Evolutionary conservation across 2,113 vertebrate species (phyloP), one percentile per base, ranked within the genome.

Genomic region (Paramormyrops kingsleyae): DNA sequence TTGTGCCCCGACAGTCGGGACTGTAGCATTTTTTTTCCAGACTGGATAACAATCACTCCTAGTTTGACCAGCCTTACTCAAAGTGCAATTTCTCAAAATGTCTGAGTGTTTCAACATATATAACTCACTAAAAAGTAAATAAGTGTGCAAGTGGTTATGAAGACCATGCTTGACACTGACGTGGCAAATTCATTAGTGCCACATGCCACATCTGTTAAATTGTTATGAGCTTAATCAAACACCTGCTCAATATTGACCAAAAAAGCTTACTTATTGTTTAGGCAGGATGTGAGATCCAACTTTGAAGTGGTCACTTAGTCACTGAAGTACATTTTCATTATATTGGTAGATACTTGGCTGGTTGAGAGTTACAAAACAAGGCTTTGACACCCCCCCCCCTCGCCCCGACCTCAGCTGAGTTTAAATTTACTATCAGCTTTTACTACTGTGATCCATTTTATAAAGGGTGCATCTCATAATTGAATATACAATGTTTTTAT

Each of bases 51-150:
- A 52, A 27, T 85, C 83, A 27, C 44, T 15, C 47, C 44, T n/a
- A 47, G 19, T 86, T 46, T 50, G 44, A 86, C 2, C 74, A 42
- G 35, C 74, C 35, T 80, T 19, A 56, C 15, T 80, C 62, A 88
- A 88, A 74, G 62, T 88, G 88, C 62, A 88, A 88, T 88, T 70
- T 70, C 27, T 49, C 31, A 47, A 89, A 74, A 74, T 77, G 80
- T 44, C 27, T 44, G 24, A 31, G 52, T 59, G 17, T 24, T 42
- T 84, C 52, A 44, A 46, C 50, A 59, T 39, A 85, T 46, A 83
- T 19, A 84, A 84, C 39, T 12, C 39, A 83, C 53, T 12, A 17
- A 27, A 56, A 13, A 83, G 50, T 59, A 80, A 24, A 50, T 53
- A 50, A 8, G 31, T 77, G 62, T 44, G 77, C 27, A 84, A 66